Evolutionary conservation across 2,113 vertebrate genomes (phyloP).

Genomic region (Neotoma lepida): DNA sequence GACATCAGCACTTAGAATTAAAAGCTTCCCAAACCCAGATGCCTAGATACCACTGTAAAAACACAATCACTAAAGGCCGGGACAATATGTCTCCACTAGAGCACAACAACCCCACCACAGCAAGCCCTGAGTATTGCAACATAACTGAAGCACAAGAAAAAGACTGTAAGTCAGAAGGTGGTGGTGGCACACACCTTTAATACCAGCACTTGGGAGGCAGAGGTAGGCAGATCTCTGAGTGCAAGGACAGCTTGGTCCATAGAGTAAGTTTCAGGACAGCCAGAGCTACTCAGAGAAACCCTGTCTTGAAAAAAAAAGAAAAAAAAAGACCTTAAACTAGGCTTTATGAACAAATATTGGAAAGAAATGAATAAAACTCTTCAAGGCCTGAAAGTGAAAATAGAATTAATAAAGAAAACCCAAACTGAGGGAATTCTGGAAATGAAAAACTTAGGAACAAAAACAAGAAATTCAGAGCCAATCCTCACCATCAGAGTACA

Average conservation of each 20-base stretch:
- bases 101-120: neutral
- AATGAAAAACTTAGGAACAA: neutral
- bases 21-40: neutral
- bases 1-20: neutral
- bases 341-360: neutral
- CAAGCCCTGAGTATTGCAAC: neutral
- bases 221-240: neutral
- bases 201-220: neutral
- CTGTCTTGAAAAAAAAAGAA: neutral
- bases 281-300: neutral
- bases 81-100: neutral
- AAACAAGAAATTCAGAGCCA: neutral
- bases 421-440: neutral
- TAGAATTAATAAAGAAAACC: neutral
- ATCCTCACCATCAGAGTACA: neutral
- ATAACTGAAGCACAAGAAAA: neutral
- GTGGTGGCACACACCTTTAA: neutral
- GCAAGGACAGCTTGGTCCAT: neutral
- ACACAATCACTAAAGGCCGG: neutral
- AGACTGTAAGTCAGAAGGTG: neutral
- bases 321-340: neutral
- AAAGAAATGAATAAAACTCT: neutral
- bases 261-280: neutral
- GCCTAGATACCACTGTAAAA: neutral
- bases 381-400: neutral